These are phyloP conservation scores for Hermatobates lingyangjiaoensis DNA, from an alignment of 1,140 invertebrate species.

Conservation along the genomic window DNA sequence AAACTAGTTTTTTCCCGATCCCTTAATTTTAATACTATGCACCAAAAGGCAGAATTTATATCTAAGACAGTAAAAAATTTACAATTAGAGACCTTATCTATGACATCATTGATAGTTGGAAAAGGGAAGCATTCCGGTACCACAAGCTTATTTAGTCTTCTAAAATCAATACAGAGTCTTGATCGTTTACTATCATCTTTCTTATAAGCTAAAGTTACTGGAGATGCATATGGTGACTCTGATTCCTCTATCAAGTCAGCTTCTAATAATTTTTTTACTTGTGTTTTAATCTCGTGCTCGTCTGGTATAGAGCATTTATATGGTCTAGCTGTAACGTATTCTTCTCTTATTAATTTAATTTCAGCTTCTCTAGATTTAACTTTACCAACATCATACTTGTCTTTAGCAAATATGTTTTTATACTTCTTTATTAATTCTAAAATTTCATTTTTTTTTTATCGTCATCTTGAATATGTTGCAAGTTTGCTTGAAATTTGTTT, in stretches of 20 bases:
- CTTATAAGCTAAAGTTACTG: constrained; percentile 11
- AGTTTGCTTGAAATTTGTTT: neutral
- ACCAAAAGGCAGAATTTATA: constrained; percentile 18
- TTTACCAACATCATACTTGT: constrained; percentile 13
- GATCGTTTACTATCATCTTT: constrained; percentile 9
- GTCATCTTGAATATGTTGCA: neutral
- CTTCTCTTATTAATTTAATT: constrained; percentile 7
- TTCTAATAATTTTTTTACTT: constrained; percentile 12
- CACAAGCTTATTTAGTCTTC: constrained; percentile 10
- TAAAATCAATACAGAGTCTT: constrained; percentile 14
- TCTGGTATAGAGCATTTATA: constrained; percentile 10
- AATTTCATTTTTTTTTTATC: neutral
- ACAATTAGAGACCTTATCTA: constrained; percentile 11
- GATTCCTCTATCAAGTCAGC: constrained; percentile 12
- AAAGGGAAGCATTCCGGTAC: constrained; percentile 12
- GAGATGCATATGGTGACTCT: constrained; percentile 9
- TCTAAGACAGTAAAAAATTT: constrained; percentile 14
- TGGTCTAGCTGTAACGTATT: constrained; percentile 6
- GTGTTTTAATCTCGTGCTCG: constrained; percentile 10
- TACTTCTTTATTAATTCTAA: constrained; percentile 5
- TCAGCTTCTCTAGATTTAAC: constrained; percentile 5
- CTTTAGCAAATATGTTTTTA: constrained; percentile 10
- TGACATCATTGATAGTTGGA: constrained; percentile 13
- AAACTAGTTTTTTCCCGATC: constrained; percentile 16
- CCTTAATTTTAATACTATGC: constrained; percentile 14